A percentile compares a stretch with the other conserved stretches of the same genome.
phyloP scores from a whole-genome alignment of 1,140 invertebrate species.

The Drosophila pectinifera region DNA sequence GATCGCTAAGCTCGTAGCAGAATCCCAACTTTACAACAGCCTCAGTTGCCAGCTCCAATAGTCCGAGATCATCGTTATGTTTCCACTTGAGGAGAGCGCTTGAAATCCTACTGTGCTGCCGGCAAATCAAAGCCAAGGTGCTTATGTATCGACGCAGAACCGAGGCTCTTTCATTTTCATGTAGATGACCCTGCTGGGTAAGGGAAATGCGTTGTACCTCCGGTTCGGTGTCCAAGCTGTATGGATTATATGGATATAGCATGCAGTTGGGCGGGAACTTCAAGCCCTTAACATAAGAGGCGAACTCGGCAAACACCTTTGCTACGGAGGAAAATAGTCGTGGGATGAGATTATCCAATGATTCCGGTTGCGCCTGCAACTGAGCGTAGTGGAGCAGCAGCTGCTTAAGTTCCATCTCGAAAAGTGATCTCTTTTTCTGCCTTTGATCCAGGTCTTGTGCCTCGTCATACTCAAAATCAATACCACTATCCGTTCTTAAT shows the following conservation, averaged over 20 bases:
- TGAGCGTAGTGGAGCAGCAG: slow-evolving; percentile 57
- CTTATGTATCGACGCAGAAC: slow-evolving; percentile 69
- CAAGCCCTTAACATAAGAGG: slow-evolving; percentile 54
- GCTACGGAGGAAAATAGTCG: slow-evolving; percentile 50
- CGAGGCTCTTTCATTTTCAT: slow-evolving; percentile 49
- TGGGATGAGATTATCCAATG: slow-evolving; percentile 13
- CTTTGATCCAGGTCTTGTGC: slow-evolving; percentile 5
- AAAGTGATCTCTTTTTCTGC: slow-evolving; percentile 50
- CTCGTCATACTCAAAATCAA: slow-evolving; percentile 29
- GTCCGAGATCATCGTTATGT: slow-evolving; percentile 40
- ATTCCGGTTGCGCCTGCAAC: slow-evolving; percentile 43
- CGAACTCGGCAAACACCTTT: slow-evolving; percentile 68
- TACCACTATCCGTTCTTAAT: background rate
- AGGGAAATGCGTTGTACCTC: slow-evolving; percentile 18
- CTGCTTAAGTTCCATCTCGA: slow-evolving; percentile 67
- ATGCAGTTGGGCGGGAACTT: slow-evolving; percentile 57
- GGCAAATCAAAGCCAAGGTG: slow-evolving; percentile 64
- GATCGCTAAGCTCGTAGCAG: slow-evolving; percentile 61
- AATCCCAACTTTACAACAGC: slow-evolving; percentile 67
- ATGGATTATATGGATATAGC: slow-evolving; percentile 57
- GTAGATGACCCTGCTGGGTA: slow-evolving; percentile 41
- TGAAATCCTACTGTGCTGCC: slow-evolving; percentile 30
- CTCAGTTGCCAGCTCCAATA: slow-evolving; percentile 60
- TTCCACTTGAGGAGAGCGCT: slow-evolving; percentile 40
- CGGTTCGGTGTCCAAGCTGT: slow-evolving; percentile 29